Conservation (phyloP, 2,888 invertebrate species). For the Cephus pygmeus region DNA sequence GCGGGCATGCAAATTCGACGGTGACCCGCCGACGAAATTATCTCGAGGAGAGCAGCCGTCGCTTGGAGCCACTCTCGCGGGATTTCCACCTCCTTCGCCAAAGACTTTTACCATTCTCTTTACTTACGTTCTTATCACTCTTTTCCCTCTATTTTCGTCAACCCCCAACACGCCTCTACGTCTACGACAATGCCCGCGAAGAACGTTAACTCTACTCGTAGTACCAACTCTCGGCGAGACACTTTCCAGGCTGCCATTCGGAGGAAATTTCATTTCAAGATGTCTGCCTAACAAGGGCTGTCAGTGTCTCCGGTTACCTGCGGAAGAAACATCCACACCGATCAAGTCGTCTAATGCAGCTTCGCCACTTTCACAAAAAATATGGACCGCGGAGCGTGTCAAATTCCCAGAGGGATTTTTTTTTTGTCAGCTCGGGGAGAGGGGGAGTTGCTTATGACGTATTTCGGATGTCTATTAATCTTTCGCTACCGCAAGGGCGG, state of each 20-base stretch:
- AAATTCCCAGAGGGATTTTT: conserved; percentile 26
- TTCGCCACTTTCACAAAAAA: no score
- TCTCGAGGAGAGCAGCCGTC: conserved; percentile 13
- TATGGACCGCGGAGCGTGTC: no score
- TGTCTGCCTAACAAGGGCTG: no score
- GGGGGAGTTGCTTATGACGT: conserved; percentile 20
- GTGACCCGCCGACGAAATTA: conserved; percentile 41
- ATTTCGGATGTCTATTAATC: conserved; percentile 39
- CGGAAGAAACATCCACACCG: no score
- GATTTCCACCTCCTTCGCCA: conserved; percentile 16
- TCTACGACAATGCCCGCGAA: conserved; percentile 19
- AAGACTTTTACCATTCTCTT: no score
- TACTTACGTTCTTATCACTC: background rate
- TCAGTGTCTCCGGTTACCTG: no score
- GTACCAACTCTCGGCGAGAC: no score
- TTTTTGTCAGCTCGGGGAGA: background rate
- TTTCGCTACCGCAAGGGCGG: conserved; percentile 10
- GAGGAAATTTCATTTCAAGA: no score
- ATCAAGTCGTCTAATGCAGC: no score
- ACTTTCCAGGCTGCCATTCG: no score
- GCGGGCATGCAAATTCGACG: conserved; percentile 33
- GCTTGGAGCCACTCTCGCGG: conserved; percentile 11
- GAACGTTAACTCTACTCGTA: conserved; percentile 14
- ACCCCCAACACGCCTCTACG: conserved; percentile 15
- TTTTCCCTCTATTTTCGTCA: background rate